These are phyloP conservation scores for Dunckerocampus dactyliophorus DNA, from an alignment of 2,113 vertebrate species.

Conservation along the genomic window DNA sequence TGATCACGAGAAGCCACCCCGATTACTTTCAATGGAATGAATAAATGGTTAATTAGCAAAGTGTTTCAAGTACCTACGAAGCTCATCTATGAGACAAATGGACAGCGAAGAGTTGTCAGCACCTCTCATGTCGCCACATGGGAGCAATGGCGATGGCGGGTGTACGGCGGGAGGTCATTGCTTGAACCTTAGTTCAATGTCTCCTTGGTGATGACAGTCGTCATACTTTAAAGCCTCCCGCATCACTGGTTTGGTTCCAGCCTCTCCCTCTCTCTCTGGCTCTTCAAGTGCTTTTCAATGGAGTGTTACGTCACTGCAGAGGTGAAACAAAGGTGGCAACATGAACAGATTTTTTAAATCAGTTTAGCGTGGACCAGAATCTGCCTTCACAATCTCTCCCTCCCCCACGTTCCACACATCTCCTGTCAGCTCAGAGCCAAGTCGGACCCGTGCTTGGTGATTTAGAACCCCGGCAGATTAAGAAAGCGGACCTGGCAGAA, in stretches of 20 bases:
- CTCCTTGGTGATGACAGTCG: neutral
- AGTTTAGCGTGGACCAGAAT: neutral
- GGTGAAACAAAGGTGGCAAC: slow-evolving; percentile 1
- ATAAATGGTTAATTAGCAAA: neutral
- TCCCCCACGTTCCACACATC: neutral
- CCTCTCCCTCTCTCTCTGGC: neutral
- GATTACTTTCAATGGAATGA: neutral
- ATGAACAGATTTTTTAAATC: neutral
- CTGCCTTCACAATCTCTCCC: neutral
- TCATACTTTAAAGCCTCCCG: neutral
- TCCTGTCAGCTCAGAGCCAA: slow-evolving; percentile 42
- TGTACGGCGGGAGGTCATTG: too few species aligned
- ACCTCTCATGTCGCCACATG: neutral
- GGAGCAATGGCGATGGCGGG: neutral
- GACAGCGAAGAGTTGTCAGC: neutral
- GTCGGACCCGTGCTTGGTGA: slow-evolving; percentile 42
- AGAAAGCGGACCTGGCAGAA: slow-evolving; percentile 35
- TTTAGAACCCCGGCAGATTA: slow-evolving; percentile 63
- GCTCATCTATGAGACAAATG: neutral
- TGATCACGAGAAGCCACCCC: too few species aligned
- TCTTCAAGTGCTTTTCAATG: neutral
- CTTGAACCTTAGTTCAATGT: neutral
- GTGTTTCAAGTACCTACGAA: neutral
- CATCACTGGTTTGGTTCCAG: neutral
- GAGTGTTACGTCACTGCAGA: slow-evolving; percentile 1